A percentile compares a stretch with the other conserved stretches of the same genome.
Conservation (phyloP, 1,140 invertebrate genomes). For the Acromyrmex echinatior region DNA sequence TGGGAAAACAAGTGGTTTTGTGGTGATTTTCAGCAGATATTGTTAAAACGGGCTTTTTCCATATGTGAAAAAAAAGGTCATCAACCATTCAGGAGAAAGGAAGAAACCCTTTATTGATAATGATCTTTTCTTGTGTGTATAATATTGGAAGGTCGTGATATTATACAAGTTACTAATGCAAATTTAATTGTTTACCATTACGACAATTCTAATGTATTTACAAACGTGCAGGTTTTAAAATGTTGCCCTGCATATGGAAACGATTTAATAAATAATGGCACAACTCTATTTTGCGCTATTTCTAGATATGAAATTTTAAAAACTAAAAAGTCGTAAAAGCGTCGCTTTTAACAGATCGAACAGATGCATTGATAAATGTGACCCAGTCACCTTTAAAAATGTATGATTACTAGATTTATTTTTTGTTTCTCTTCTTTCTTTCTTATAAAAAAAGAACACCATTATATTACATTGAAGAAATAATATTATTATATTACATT, state of each 20-base stretch:
- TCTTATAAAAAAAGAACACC: background rate
- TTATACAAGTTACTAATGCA: background rate
- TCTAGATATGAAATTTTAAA: slow-evolving; percentile 11
- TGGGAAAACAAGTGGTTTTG: slow-evolving; percentile 17
- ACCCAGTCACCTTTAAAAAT: background rate
- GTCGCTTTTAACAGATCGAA: slow-evolving; percentile 13
- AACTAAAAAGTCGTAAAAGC: background rate
- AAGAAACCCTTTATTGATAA: background rate
- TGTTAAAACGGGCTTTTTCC: slow-evolving; percentile 2
- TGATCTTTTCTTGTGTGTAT: background rate
- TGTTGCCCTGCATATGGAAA: background rate
- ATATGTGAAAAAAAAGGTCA: background rate
- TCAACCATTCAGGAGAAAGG: background rate
- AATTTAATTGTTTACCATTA: background rate
- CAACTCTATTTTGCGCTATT: slow-evolving; percentile 7
- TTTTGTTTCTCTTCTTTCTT: background rate
- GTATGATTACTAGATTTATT: background rate
- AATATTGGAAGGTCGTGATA: background rate
- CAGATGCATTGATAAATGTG: background rate
- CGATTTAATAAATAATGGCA: background rate
- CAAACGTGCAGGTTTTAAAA: background rate
- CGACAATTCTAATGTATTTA: background rate
- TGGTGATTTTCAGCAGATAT: slow-evolving; percentile 25
- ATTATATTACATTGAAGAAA: background rate
- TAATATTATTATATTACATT: background rate